These are phyloP conservation scores for Sphaerophoria rueppellii DNA, from an alignment of 2,888 invertebrate genomes.

Conservation along the genomic window DNA sequence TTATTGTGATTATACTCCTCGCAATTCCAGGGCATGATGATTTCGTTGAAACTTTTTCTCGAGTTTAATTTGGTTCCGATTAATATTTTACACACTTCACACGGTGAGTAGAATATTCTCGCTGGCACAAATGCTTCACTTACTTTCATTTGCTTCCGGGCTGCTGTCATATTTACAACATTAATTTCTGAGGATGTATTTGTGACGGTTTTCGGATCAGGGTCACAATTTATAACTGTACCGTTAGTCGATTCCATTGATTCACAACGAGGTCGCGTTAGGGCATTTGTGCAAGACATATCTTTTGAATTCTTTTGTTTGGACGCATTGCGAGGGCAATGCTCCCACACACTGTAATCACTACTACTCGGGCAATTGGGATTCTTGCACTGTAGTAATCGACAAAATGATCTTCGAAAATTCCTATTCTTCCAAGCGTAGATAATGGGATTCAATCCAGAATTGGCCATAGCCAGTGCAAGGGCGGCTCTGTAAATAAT, in stretches of 20 bases:
- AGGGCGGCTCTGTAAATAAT: slow-evolving; percentile 86
- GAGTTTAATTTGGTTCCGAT: slow-evolving; percentile 21
- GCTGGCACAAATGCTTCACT: slow-evolving; percentile 26
- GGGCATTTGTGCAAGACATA: not conserved
- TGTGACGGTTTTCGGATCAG: not conserved
- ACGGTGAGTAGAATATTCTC: slow-evolving; percentile 46
- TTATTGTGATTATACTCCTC: slow-evolving; percentile 45
- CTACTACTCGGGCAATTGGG: slow-evolving; percentile 83
- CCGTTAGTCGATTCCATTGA: not conserved
- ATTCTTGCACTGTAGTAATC: slow-evolving; percentile 86
- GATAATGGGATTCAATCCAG: slow-evolving; percentile 91
- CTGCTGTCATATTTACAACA: slow-evolving; percentile 13
- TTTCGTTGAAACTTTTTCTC: slow-evolving; percentile 24
- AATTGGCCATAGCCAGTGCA: slow-evolving; percentile 90
- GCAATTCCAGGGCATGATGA: slow-evolving; percentile 50
- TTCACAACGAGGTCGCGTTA: not conserved
- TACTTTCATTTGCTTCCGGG: slow-evolving; percentile 16
- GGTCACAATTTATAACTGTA: slow-evolving; percentile 4
- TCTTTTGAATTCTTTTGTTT: not conserved
- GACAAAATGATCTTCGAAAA: slow-evolving; percentile 88
- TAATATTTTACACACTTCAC: slow-evolving; percentile 46
- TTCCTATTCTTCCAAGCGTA: slow-evolving; percentile 93
- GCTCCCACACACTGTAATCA: slow-evolving; percentile 70
- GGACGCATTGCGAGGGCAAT: slow-evolving; percentile 18
- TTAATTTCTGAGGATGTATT: not conserved